Evolutionary conservation across 2,888 invertebrate species (phyloP).

Genomic region (Yponomeuta cagnagella): DNA sequence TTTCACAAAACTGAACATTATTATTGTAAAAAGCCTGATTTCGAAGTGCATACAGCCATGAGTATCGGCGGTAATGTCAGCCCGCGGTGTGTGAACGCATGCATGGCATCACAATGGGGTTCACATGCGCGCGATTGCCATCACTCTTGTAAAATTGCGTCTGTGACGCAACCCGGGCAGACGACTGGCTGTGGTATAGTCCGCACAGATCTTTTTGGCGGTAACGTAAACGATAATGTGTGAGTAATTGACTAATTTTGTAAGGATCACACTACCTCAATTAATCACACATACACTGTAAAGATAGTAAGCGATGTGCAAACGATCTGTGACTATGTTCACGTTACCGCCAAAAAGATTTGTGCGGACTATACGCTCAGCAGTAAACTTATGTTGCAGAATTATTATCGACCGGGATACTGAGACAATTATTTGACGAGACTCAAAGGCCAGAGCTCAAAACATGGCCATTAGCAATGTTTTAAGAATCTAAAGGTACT

Average conservation of each 20-base stretch:
- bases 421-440: too few relatives aligned
- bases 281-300: too few relatives aligned
- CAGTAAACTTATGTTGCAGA: not conserved
- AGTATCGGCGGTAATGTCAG: slow-evolving; percentile 19
- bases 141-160: slow-evolving; percentile 57
- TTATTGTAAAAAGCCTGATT: not conserved
- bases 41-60: not conserved
- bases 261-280: too few relatives aligned
- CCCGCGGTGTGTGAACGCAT: slow-evolving; percentile 64
- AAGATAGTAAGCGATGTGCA: too few relatives aligned
- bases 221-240: too few relatives aligned
- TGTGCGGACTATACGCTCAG: not conserved
- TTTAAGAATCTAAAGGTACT: too few relatives aligned
- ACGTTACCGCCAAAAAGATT: too few relatives aligned
- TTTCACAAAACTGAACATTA: not conserved
- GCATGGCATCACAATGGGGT: slow-evolving; percentile 45
- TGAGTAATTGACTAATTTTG: too few relatives aligned
- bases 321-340: too few relatives aligned
- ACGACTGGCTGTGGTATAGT: slow-evolving; percentile 37
- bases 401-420: not conserved
- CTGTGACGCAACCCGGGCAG: slow-evolving; percentile 57
- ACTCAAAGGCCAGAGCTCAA: too few relatives aligned
- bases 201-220: too few relatives aligned
- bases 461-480: too few relatives aligned
- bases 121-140: slow-evolving; percentile 66